Base-by-base conservation (phyloP, 2,797 vertebrate species). In the Channallabes apus region DNA sequence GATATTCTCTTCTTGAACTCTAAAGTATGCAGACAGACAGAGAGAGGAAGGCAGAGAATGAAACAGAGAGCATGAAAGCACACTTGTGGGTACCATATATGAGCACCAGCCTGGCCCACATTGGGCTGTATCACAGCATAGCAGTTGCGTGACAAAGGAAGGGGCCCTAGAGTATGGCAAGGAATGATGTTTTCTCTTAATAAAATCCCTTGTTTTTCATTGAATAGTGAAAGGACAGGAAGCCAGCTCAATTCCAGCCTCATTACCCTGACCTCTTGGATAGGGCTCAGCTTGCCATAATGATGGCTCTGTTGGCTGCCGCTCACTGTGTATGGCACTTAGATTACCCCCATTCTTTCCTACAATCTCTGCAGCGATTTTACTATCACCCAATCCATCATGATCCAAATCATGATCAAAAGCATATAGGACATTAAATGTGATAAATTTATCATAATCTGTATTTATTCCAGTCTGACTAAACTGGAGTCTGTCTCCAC, bases 181-280 rank as follows among this genome's bases (percentile, higher is more conserved):
- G 86, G 83, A 91, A 92, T 90, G 87, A 89, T 93, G 91, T 93
- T 93, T 94, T 94, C 87, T 84, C 90, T 86, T 91, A 80, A 88
- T 88, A 86, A 91, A 90, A 90, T 88, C 83, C 85, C 65, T 90
- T 87, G 89, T 91, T 93, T 92, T 90, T 90, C 89, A 67, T 86
- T 68, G 82, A 90, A 85, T 91, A 91, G 93, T 93, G 91, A 93
- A 89, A 91, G 88, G 88, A 89, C 85, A 92, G 90, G 91, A 94
- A 92, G 90, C 84, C 87, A 86, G 64, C 87, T 89, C 91, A 91
- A 91, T 92, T 92, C 91, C 90, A 92, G 84, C 87, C 87, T 91
- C 89, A 93, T 91, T 92, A 93, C 80, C 35, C 77, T 92, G 90
- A 88, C 87, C 87, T 88, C 90, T 86, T 91, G 89, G 90, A 89